Conservation (phyloP, 2,888 invertebrate species). For the Caenorhabditis uteleia region DNA sequence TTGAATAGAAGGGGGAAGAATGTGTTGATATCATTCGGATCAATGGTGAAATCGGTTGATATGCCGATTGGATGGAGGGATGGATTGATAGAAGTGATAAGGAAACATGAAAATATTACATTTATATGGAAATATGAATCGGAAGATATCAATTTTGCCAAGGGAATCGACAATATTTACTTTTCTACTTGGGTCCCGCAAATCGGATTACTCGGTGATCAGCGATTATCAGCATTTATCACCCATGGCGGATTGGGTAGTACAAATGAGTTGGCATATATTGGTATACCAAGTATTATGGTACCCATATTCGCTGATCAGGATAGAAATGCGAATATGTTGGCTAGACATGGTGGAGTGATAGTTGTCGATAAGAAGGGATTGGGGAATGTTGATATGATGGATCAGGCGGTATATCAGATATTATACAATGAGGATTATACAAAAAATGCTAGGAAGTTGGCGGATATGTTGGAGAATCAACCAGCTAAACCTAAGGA, state of each 20-base stretch:
- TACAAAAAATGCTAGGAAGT: slow-evolving; percentile 6
- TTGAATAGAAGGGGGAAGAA: slow-evolving; percentile 4
- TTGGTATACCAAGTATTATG: slow-evolving; percentile 25
- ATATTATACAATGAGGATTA: slow-evolving; percentile 12
- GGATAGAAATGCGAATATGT: slow-evolving; percentile 34
- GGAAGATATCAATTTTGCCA: slow-evolving; percentile 9
- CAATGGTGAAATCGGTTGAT: slow-evolving; percentile 1
- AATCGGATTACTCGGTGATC: slow-evolving; percentile 19
- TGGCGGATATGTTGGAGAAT: slow-evolving; percentile 11
- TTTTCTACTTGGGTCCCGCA: slow-evolving; percentile 35
- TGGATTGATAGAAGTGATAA: slow-evolving; percentile 2
- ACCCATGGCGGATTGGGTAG: slow-evolving; percentile 32
- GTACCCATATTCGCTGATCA: slow-evolving; percentile 44
- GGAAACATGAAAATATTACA: slow-evolving; percentile 12
- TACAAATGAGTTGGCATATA: slow-evolving; percentile 24
- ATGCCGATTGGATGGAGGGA: slow-evolving; percentile 11
- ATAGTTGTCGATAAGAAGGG: slow-evolving; percentile 27
- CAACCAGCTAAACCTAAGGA: slow-evolving; percentile 21
- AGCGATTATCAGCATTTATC: slow-evolving; percentile 16
- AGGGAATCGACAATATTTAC: slow-evolving; percentile 9
- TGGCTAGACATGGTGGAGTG: slow-evolving; percentile 18
- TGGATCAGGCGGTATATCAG: slow-evolving; percentile 10
- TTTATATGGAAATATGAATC: slow-evolving; percentile 42
- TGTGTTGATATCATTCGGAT: slow-evolving; percentile 24
- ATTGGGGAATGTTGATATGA: slow-evolving; percentile 8